Evolutionary conservation across 2,113 vertebrate species (phyloP), one percentile per base, ranked within the genome.

Genomic region (Chitala chitala): DNA sequence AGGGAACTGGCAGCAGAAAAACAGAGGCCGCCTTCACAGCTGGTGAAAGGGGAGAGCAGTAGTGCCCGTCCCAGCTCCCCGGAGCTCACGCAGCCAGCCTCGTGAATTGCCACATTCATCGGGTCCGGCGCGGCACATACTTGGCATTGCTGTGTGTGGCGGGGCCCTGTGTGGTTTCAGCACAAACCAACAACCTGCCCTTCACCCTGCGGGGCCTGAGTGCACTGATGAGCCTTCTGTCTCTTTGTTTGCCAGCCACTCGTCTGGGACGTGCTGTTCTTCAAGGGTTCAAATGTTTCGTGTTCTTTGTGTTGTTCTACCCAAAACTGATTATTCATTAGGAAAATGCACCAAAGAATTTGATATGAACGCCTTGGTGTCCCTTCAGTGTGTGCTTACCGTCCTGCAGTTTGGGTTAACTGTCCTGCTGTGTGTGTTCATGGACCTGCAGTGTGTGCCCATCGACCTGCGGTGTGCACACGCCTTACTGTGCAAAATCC

Each of bases 21-120:
- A 90, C 90, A 91, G 87, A 86, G 84, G 77, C 46, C 20, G 78
- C 84, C 83, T 91, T 90, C 81, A 90, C 86, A 78, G 73, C 61
- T 3, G 78, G 77, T 84, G 79, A 85, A 84, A 84, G 77, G 56
- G 78, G 64, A 51, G 80, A 77, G 80, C 81, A 5, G 8, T 71
- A 50, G 70, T 76, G 29, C 54, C 29, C 5, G 54, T 33, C 70
- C 70, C 22, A 0, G 22, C 42, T 12, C 38, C 48, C 26, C 46
- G 20, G 56, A 31, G 38, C n/a, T 65, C 65, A 29, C 78, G 76
- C 77, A 75, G 42, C 55, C 63, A 59, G 38, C 36, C 33, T 10
- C 40, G 58, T 81, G 75, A 80, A 81, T 80, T 36, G 36, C n/a
- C 40, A 46, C 76, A 80, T 83, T 83, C 78, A 83, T 20, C 0